phyloP scores from a whole-genome alignment of 2,888 invertebrate genomes.

The Latheticus oryzae region DNA sequence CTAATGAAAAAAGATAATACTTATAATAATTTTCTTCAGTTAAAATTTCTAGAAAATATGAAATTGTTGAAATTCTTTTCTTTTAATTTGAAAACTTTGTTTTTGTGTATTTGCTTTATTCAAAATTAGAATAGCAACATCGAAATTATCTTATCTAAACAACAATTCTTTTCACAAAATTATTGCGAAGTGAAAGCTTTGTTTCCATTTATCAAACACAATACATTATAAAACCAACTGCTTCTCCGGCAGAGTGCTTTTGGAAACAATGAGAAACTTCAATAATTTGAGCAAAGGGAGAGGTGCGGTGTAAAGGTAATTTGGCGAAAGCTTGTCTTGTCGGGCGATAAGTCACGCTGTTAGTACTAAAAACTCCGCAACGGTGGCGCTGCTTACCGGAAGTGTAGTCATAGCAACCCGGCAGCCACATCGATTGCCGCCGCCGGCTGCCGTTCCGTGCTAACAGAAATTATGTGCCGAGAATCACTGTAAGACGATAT shows the following conservation, averaged over 20 bases:
- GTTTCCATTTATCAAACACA: constrained; percentile 35
- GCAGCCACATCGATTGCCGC: constrained; percentile 73
- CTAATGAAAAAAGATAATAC: too few species aligned
- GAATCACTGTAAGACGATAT: constrained; percentile 43
- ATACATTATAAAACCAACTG: constrained; percentile 33
- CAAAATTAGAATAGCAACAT: constrained; percentile 12
- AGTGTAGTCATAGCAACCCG: constrained; percentile 76
- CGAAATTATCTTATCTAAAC: constrained; percentile 35
- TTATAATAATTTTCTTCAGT: too few species aligned
- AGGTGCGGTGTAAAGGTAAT: constrained; percentile 43
- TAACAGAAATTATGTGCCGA: constrained; percentile 48
- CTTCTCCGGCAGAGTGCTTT: constrained; percentile 35
- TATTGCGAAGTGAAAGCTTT: constrained; percentile 35
- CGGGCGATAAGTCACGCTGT: constrained; percentile 48
- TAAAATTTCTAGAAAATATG: too few species aligned
- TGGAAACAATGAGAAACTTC: constrained; percentile 39
- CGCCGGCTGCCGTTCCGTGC: constrained; percentile 53
- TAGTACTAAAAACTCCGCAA: constrained; percentile 53
- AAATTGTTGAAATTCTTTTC: too few species aligned
- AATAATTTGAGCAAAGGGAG: constrained; percentile 31
- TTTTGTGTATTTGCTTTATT: too few species aligned
- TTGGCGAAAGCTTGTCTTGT: constrained; percentile 49
- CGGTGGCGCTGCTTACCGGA: constrained; percentile 69
- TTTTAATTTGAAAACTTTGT: too few species aligned
- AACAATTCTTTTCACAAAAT: constrained; percentile 35